phyloP scores from a whole-genome alignment of 2,113 vertebrate genomes.

The Gallinago undulata region DNA sequence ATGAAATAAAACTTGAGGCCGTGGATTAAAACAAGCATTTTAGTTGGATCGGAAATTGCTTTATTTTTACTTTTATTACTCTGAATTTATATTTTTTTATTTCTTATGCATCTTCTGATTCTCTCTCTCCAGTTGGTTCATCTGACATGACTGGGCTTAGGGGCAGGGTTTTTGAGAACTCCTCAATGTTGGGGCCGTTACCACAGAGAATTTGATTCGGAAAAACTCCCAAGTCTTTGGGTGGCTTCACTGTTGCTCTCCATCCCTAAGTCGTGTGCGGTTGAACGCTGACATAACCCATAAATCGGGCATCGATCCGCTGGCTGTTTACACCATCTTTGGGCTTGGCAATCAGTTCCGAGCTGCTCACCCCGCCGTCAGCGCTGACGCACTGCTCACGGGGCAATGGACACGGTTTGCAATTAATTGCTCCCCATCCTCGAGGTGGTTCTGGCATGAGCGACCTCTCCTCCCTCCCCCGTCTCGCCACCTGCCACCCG shows the following conservation, averaged over 20 bases:
- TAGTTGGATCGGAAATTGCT: neutral
- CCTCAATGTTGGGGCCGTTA: neutral
- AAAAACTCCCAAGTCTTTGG: neutral
- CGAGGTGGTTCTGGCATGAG: fast-evolving
- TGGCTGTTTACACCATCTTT: neutral
- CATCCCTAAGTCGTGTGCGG: fast-evolving
- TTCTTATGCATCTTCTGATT: neutral
- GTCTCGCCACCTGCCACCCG: fast-evolving
- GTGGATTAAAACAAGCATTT: neutral
- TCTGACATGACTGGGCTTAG: neutral
- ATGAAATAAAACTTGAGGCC: neutral
- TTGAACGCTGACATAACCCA: neutral
- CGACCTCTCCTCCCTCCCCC: neutral
- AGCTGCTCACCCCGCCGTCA: neutral
- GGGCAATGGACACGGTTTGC: fast-evolving
- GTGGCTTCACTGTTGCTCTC: neutral
- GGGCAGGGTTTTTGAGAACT: neutral
- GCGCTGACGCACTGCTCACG: neutral
- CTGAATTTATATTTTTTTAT: neutral
- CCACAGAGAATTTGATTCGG: neutral
- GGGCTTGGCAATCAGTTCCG: neutral
- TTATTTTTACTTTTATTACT: neutral
- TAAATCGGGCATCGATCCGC: neutral
- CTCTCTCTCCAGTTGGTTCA: neutral
- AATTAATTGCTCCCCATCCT: neutral